Evolutionary conservation across 2,888 invertebrate species (phyloP).

Genomic region (Oxytorus armatus): DNA sequence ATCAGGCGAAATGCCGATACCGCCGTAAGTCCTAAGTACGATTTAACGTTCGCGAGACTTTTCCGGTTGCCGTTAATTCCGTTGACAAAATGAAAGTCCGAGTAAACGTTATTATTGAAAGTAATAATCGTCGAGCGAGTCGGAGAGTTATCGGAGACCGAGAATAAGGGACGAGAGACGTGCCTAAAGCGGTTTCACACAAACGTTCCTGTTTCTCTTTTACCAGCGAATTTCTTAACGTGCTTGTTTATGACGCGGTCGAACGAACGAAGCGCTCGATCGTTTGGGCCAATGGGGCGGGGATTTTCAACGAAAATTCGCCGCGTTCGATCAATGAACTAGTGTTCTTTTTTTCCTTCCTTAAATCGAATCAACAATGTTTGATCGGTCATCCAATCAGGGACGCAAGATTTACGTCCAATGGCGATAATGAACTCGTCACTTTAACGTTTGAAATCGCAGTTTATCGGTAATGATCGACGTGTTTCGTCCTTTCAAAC

Average conservation of each 20-base stretch:
- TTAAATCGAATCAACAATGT: slow-evolving; percentile 12
- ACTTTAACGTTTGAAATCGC: slow-evolving; percentile 33
- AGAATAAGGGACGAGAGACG: too few species aligned
- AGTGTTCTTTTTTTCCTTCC: slow-evolving; percentile 14
- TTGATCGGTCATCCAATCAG: slow-evolving; percentile 46
- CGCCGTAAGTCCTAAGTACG: too few species aligned
- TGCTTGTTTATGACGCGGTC: not conserved
- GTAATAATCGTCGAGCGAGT: too few species aligned
- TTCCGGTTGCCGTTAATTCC: not conserved
- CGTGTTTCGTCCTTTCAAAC: not conserved
- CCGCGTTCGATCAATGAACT: slow-evolving; percentile 13
- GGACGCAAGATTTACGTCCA: slow-evolving; percentile 29
- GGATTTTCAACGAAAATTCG: not conserved
- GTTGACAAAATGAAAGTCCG: too few species aligned
- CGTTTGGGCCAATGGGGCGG: not conserved
- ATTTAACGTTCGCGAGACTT: not conserved
- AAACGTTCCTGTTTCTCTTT: too few species aligned
- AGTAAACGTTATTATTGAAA: too few species aligned
- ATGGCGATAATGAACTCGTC: slow-evolving; percentile 32
- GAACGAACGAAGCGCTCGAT: not conserved
- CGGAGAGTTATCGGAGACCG: too few species aligned
- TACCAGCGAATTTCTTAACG: too few species aligned
- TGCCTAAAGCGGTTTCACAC: too few species aligned
- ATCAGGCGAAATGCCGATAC: too few species aligned
- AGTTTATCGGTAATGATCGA: not conserved